Conservation (phyloP, 1,140 invertebrate genomes). For the Formica exsecta region DNA sequence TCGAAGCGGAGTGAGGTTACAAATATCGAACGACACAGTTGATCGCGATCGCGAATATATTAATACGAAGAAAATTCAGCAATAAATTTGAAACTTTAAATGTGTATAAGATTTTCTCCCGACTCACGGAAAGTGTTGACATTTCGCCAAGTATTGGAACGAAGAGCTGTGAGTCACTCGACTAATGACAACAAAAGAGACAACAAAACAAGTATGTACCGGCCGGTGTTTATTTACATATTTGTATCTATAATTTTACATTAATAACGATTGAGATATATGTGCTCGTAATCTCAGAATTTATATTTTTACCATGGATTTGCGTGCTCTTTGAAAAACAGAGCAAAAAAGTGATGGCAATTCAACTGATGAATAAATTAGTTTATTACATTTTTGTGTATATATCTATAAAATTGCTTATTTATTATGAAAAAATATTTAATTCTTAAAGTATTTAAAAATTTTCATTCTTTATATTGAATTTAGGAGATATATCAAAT, state of each 20-base stretch:
- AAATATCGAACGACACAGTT: neutral
- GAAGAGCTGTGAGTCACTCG: neutral
- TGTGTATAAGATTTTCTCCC: neutral
- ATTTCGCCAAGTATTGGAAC: neutral
- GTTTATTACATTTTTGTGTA: neutral
- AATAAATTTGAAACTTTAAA: neutral
- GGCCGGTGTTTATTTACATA: neutral
- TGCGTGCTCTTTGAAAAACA: neutral
- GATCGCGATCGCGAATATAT: neutral
- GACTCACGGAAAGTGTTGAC: neutral
- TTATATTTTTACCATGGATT: neutral
- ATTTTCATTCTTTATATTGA: neutral
- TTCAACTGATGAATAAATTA: neutral
- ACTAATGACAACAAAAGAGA: no score
- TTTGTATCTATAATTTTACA: neutral
- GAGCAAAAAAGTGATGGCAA: neutral
- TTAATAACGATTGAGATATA: neutral
- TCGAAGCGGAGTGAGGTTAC: constrained; percentile 9
- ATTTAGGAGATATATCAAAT: neutral
- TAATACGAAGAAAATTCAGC: neutral
- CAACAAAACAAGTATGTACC: neutral
- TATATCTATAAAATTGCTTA: neutral
- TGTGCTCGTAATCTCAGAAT: neutral
- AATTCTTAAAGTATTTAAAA: neutral
- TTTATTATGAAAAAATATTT: neutral